Evolutionary conservation across 2,113 vertebrate species (phyloP).

Genomic region (Erythrocebus patas): DNA sequence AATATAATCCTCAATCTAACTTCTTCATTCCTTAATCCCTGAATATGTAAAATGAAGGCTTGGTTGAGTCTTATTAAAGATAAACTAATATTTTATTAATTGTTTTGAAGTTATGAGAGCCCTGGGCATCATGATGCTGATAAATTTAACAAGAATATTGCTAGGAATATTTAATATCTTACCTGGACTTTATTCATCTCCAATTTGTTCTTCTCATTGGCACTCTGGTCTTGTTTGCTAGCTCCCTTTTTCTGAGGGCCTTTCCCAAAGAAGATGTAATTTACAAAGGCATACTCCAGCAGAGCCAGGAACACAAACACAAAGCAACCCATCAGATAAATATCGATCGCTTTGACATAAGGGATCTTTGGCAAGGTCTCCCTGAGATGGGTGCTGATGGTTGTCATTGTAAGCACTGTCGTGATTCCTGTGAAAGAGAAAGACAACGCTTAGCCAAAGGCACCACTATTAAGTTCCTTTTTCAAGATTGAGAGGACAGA

Average conservation of each 20-base stretch:
- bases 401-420: conserved; percentile 97
- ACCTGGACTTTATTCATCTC: conserved; percentile 88
- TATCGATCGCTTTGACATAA: conserved; percentile 95
- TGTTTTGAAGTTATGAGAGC: background rate
- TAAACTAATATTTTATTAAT: background rate
- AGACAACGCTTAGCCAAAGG: background rate
- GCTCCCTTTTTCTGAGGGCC: conserved; percentile 94
- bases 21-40: background rate
- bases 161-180: conserved; percentile 35
- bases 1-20: background rate
- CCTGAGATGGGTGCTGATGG: conserved; percentile 95
- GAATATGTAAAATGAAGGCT: background rate
- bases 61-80: background rate
- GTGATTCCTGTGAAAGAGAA: conserved; percentile 88
- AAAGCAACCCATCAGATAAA: conserved; percentile 97
- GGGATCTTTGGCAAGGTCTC: conserved; percentile 96
- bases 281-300: conserved; percentile 96
- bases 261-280: conserved; percentile 97
- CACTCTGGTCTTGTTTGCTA: conserved; percentile 86
- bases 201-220: conserved; percentile 83
- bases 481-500: background rate
- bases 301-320: conserved; percentile 96
- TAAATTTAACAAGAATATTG: background rate
- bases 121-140: background rate
- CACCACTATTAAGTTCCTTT: background rate